Base-by-base conservation (phyloP, 2,888 invertebrate genomes). In the Noctua janthe region DNA sequence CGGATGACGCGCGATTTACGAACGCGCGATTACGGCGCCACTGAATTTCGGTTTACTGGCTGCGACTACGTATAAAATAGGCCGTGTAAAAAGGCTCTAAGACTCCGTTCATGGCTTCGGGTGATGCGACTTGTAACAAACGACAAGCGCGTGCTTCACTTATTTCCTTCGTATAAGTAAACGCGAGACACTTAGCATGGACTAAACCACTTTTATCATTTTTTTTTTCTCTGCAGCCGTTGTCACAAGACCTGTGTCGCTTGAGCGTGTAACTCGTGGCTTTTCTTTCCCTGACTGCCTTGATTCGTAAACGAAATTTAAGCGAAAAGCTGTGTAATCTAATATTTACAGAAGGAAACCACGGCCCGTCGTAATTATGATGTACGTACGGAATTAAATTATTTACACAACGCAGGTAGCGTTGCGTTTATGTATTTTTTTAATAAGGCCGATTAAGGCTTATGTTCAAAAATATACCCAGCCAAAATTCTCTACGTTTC, bases 261-360 rank as follows among this genome's bases (percentile, higher is more conserved):
- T 39, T 13, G 11, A 39, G 39, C 20, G 47, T 47, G 47, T 69
- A 47, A 15, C 1, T 69, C 17, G 17, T 47, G 69, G 8, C 47
- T 10, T n/a, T 1, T n/a, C n/a, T 47, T 49, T n/a, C 17, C 62
- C 59, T 47, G 43, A 74, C n/a, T 11, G 35, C 67, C 74, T 85
- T 82, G 82, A 81, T 84, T 86, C 74, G 71, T 82, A 78, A 78
- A 76, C 20, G 64, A 66, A 77, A 77, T 74, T 62, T 74, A 71
- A 85, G 39, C 69, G 76, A 78, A 81, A 86, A 83, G 39, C 82
- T 67, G 74, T 82, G 84, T 87, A 84, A 85, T 89, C 74, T 83
- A 81, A 89, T 89, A 87, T 89, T 87, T 83, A 85, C 76, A 71
- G 76, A 56, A 80, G 51, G 20, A 78, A 87, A 80, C 86, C 82